Evolutionary conservation across 2,888 invertebrate species (phyloP), one percentile per base, ranked within the genome.

Genomic region (Pegoplata infirma): DNA sequence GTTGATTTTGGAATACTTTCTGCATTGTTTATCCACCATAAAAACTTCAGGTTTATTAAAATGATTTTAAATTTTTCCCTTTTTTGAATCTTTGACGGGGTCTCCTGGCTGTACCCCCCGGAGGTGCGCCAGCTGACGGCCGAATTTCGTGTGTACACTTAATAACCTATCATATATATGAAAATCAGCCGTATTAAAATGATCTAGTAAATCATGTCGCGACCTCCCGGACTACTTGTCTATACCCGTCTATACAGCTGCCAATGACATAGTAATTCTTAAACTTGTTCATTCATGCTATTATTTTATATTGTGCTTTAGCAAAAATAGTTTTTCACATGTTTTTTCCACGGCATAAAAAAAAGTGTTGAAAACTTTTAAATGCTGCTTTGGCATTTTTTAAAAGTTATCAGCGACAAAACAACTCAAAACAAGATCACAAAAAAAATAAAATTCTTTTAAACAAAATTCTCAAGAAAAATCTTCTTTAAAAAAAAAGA

Each of bases 281-380:
- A 75, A 79, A 79, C 56, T 75, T 75, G 23, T 58, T 47, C 23
- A 51, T 79, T 67, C 17, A 12, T 44, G 58, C 40, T 66, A 58
- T 32, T 28, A 19, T 49, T 75, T 72, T 71, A 53, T 71, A 40
- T 75, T 72, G 55, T 19, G 58, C 61, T 79, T 74, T 71, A 61
- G 79, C 32, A 67, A 79, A n/a, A 72, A 79, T 78, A 74, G 78
- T 78, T 78, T 69, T 64, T 69, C 69, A 78, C 75, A 71, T 79
- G 61, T 40, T 75, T 71, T 46, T 49, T 17, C 47, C 3, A 8
- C 10, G 5, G 1, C 10, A n/a, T 5, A 44, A 47, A 40, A 44
- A 58, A 68, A 61, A 74, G 74, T 75, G 79, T 75, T 79, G 79
- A 79, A 75, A 79, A 79, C 44, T 79, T 79, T 67, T 23, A 46